Conservation (phyloP, 2,113 vertebrate species). For the Indicator indicator region DNA sequence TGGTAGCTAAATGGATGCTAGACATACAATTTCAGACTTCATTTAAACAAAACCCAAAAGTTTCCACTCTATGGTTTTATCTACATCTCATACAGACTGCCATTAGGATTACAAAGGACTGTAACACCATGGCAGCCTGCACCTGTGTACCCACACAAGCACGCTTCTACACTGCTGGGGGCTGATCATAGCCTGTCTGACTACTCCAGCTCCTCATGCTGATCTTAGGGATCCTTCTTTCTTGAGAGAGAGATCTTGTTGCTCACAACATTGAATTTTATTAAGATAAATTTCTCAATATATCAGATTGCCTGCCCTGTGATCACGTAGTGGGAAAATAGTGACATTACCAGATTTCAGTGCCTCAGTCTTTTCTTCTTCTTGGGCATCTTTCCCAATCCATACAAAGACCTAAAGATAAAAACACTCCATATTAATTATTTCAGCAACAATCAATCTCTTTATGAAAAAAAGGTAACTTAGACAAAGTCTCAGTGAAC, state of each 20-base stretch:
- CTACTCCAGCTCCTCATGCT: fast-evolving
- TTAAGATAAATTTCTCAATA: neutral
- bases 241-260: neutral
- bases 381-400: conserved; percentile 94
- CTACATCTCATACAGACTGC: neutral
- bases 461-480: neutral
- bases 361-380: conserved; percentile 94
- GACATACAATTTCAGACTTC: neutral
- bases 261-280: neutral
- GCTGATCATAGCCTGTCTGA: neutral
- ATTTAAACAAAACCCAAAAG: neutral
- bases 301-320: neutral
- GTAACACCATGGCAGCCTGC: fast-evolving
- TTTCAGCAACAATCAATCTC: neutral
- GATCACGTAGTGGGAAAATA: neutral
- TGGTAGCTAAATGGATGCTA: neutral
- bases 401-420: conserved; percentile 91
- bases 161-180: fast-evolving
- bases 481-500: neutral
- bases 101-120: neutral
- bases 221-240: too few relatives aligned
- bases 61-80: neutral
- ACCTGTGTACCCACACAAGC: fast-evolving
- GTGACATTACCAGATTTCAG: conserved; percentile 85
- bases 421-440: neutral